These are phyloP conservation scores for Diorhabda carinulata DNA, from an alignment of 1,140 invertebrate species.

Conservation along the genomic window DNA sequence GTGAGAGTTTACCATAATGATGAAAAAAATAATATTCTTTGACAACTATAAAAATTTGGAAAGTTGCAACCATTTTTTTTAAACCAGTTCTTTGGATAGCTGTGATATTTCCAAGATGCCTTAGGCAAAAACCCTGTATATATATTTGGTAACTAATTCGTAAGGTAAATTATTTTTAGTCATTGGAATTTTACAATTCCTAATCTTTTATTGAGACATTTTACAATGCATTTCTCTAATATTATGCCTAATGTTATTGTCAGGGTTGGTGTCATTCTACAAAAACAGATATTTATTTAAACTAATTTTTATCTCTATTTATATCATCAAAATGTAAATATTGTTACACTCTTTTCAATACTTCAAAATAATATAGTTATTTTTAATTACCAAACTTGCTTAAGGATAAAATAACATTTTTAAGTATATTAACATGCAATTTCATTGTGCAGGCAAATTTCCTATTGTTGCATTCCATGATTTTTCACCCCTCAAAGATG, in stretches of 20 bases:
- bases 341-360: too few relatives aligned
- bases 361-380: too few relatives aligned
- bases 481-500: too few relatives aligned
- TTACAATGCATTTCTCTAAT: slow-evolving; percentile 7
- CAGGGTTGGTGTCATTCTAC: background rate
- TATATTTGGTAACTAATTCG: slow-evolving; percentile 31
- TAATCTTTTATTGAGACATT: slow-evolving; percentile 11
- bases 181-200: slow-evolving; percentile 22
- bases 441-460: too few relatives aligned
- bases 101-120: slow-evolving; percentile 12
- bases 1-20: too few relatives aligned
- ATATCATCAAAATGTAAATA: too few relatives aligned
- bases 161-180: slow-evolving; percentile 36
- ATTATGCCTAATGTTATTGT: background rate
- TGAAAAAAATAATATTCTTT: too few relatives aligned
- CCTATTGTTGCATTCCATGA: too few relatives aligned
- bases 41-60: too few relatives aligned
- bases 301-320: background rate
- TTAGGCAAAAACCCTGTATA: slow-evolving; percentile 19
- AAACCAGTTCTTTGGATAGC: slow-evolving; percentile 17
- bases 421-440: too few relatives aligned
- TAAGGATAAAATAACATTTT: too few relatives aligned
- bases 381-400: too few relatives aligned
- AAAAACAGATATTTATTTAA: background rate
- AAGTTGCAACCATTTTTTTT: slow-evolving; percentile 1